Percentiles rank a stretch among this genome's conserved stretches.
Evolutionary conservation across 2,797 vertebrate species (phyloP).

Genomic region (Helarctos malayanus): DNA sequence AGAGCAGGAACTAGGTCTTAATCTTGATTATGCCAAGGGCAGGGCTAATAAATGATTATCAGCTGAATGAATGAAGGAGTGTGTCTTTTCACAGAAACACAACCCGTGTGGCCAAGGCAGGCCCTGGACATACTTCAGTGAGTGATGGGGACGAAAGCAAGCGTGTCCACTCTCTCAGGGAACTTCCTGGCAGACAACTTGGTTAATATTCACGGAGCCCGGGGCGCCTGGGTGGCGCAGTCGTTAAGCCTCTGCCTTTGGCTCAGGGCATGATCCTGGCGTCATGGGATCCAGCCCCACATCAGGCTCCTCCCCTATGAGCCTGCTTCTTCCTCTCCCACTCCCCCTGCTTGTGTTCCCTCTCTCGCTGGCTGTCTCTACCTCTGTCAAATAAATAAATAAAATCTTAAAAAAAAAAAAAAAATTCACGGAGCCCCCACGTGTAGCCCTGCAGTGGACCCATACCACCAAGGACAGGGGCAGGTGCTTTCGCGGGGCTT

Average conservation of each 20-base stretch:
- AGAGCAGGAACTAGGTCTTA: background rate
- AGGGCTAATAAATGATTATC: background rate
- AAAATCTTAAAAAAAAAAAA: too few relatives aligned
- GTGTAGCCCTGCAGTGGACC: background rate
- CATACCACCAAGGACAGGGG: background rate
- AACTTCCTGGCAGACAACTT: background rate
- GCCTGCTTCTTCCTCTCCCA: too few relatives aligned
- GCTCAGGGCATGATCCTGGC: too few relatives aligned
- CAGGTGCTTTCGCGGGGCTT: background rate
- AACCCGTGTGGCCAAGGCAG: background rate
- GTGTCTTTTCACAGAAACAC: background rate
- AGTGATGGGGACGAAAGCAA: background rate
- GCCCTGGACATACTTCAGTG: background rate
- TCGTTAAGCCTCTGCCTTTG: too few relatives aligned
- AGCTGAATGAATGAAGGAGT: background rate
- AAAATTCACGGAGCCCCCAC: too few relatives aligned
- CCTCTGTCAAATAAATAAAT: too few relatives aligned
- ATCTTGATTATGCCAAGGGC: background rate
- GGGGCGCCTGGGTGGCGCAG: too few relatives aligned
- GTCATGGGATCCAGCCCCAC: too few relatives aligned
- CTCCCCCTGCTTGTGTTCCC: too few relatives aligned
- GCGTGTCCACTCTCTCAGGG: background rate
- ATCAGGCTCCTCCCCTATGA: too few relatives aligned
- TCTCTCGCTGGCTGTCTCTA: too few relatives aligned
- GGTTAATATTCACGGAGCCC: background rate